Base-by-base conservation (phyloP, 2,797 vertebrate genomes). In the Anableps anableps region DNA sequence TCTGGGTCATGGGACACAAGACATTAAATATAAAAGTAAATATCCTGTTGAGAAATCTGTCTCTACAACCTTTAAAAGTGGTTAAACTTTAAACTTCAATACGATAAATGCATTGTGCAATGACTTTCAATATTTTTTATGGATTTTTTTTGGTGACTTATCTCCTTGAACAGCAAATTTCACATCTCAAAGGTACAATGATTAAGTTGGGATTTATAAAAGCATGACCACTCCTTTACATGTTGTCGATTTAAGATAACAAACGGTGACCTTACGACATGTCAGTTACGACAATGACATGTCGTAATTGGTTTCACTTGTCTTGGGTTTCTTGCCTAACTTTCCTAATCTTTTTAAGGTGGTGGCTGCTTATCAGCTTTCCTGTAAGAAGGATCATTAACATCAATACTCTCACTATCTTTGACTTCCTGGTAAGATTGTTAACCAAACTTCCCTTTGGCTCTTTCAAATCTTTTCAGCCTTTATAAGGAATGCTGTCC, bases 341-440 rank as follows among this genome's bases (percentile, higher is more conserved):
- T 47, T 41, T 0, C 14, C 5, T 58, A 64, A 81, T 78, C 17
- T 72, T 64, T 41, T 55, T 31, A 53, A 26, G 0, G 17, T 34
- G 0, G 17, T 34, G 5, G n/a, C 34, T 9, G n/a, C 29, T 82
- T 82, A 85, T 87, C 55, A 71, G 47, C 87, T 38, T 89, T 90
- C 84, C 4, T 21, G 58, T n/a, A 53, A 55, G 38, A 53, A n/a
- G 38, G 16, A 38, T 4, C 0, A 68, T 41, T 6, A 76, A 68
- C 4, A 0, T 3, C 0, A 43, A 26, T 3, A 29, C 1, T 8
- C 23, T 75, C 0, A 11, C 41, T n/a, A 16, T 36, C 2, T 13
- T 16, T 7, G 43, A 7, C 16, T 73, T 83, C 47, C 71, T 16
- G 21, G 34, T 11, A 11, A 16, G 45, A 14, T 45, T 76, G 48